Conservation (phyloP, 2,888 invertebrate genomes). For the Brachypalpus laphriformis region DNA sequence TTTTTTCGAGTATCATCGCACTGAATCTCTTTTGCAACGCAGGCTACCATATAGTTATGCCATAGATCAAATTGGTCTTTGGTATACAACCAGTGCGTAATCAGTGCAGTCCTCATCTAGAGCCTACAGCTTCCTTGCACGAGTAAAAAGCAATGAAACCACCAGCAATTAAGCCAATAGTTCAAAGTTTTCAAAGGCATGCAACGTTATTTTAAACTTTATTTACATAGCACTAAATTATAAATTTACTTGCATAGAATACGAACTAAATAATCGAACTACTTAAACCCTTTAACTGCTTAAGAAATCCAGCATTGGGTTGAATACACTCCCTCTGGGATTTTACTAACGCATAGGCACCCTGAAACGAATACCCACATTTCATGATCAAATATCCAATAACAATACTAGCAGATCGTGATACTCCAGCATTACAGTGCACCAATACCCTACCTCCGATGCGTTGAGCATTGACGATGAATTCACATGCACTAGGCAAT, state of each 20-base stretch:
- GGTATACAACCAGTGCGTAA: no score
- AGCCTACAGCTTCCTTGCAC: no score
- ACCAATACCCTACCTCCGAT: conserved; percentile 86
- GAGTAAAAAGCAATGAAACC: no score
- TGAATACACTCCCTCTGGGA: conserved; percentile 87
- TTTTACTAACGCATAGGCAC: conserved; percentile 88
- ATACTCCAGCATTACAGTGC: conserved; percentile 97
- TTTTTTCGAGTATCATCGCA: no score
- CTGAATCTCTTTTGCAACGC: no score
- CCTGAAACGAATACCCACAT: conserved; percentile 84
- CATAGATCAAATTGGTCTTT: no score
- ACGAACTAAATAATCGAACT: background rate
- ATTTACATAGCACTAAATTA: background rate
- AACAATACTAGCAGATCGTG: conserved; percentile 90
- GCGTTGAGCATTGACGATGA: conserved; percentile 85
- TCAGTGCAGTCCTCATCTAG: no score
- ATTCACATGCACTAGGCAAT: conserved; percentile 85
- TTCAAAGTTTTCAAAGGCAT: no score
- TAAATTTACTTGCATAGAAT: background rate
- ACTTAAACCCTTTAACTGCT: conserved; percentile 85
- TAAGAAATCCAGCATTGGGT: conserved; percentile 92
- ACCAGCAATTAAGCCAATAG: no score
- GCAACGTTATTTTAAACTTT: no score
- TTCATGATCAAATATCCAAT: conserved; percentile 91
- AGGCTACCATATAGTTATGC: no score